Evolutionary conservation across 2,797 vertebrate species (phyloP), one percentile per base, ranked within the genome.

Genomic region (Sparidentex hasta): DNA sequence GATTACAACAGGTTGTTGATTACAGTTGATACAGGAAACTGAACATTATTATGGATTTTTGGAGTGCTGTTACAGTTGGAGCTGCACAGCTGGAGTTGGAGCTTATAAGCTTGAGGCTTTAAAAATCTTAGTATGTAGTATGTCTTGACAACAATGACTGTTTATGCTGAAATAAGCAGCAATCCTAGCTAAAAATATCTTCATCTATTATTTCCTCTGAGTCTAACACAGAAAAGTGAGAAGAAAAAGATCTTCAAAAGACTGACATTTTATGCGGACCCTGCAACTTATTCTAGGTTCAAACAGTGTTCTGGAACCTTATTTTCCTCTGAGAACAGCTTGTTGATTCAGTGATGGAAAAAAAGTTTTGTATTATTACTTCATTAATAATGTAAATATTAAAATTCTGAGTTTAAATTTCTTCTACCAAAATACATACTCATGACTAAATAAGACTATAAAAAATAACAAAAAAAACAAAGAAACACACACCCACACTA

Each of bases 11-110:
- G 65, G 2, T 17, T 52, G 25, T 21, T 56, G 25, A 63, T 20
- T 57, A 25, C 48, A 48, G 52, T 7, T 61, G 12, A 55, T 27
- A 20, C 27, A 69, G 11, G 61, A 8, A 70, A 4, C 0, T 33
- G 11, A 20, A 51, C 12, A 25, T 59, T 64, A 61, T 29, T 73
- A 54, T 65, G 16, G 27, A 44, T 25, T 4, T 43, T 47, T 76
- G 43, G 47, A 59, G 33, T 4, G 0, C 2, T 0, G 20, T 46
- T 51, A 14, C 14, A 50, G 18, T 11, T n/a, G 7, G 8, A 16
- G 63, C 29, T 41, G 16, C 44, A 9, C 54, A 41, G 16, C 38
- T 11, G 25, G n/a, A 58, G 21, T 14, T 21, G n/a, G 21, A 7
- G 4, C 41, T 58, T 3, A 6, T n/a, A 6, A n/a, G 11, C 1